Evolutionary conservation across 2,113 vertebrate species (phyloP).

Genomic region (Hemibagrus wyckioides): DNA sequence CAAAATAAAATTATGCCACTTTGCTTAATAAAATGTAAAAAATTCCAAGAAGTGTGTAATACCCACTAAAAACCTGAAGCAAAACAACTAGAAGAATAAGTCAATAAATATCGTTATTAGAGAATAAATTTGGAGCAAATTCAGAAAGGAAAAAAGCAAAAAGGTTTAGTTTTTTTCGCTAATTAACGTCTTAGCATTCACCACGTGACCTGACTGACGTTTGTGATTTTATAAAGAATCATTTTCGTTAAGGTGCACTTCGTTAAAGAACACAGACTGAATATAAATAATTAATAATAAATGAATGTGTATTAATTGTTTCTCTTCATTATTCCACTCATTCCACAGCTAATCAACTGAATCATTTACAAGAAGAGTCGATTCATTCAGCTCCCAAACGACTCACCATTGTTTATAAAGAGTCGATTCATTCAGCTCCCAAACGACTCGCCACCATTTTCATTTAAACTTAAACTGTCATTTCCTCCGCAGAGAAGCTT

Average conservation of each 20-base stretch:
- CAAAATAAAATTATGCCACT: too few species aligned
- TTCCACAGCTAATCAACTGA: neutral
- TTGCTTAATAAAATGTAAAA: too few species aligned
- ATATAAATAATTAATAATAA: too few species aligned
- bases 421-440: too few species aligned
- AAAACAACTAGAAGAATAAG: neutral
- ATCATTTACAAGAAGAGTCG: neutral
- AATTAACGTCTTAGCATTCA: neutral
- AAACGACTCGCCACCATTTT: too few species aligned
- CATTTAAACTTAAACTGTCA: too few species aligned
- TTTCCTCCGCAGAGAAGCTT: too few species aligned
- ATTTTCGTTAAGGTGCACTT: neutral
- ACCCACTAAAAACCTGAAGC: neutral
- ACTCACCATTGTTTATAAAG: neutral
- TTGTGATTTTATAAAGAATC: neutral
- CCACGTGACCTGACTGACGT: neutral
- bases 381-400: neutral
- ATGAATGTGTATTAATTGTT: too few species aligned
- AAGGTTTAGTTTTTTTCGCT: neutral
- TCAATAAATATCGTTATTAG: neutral
- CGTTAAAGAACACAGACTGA: neutral
- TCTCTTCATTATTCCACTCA: neutral
- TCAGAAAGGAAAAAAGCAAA: too few species aligned
- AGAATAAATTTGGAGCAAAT: neutral
- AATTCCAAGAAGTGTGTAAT: too few species aligned